A percentile compares a stretch with the other conserved stretches of the same genome.
phyloP scores from a whole-genome alignment of 1,140 invertebrate genomes.

The Hestina assimilis region DNA sequence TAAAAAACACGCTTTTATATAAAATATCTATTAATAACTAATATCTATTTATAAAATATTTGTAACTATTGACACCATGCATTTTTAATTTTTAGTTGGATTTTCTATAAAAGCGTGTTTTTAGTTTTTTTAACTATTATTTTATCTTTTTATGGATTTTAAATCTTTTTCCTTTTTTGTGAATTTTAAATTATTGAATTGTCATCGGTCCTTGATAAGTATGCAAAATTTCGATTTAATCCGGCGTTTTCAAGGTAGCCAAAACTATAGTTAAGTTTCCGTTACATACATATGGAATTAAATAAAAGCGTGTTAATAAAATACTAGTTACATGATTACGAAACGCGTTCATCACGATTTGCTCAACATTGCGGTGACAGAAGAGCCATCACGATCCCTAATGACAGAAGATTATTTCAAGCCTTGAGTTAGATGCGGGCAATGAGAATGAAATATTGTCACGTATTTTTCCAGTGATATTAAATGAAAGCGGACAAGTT shows the following conservation, averaged over 20 bases:
- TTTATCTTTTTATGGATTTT: too few relatives aligned
- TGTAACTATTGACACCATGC: too few relatives aligned
- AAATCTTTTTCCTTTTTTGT: too few relatives aligned
- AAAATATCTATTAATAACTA: background rate
- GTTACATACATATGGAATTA: background rate
- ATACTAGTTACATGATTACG: background rate
- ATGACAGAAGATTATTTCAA: constrained; percentile 9
- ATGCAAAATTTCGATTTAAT: too few relatives aligned
- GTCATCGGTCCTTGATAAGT: too few relatives aligned
- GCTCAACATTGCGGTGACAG: constrained; percentile 39
- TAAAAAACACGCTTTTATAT: too few relatives aligned
- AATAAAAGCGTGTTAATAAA: background rate
- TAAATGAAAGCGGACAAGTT: background rate
- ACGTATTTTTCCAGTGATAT: background rate
- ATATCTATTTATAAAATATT: background rate
- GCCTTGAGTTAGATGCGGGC: background rate
- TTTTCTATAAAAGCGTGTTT: too few relatives aligned
- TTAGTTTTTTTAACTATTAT: too few relatives aligned
- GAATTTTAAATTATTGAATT: too few relatives aligned
- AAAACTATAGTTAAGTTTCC: too few relatives aligned
- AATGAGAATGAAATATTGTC: background rate
- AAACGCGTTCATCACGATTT: constrained; percentile 33
- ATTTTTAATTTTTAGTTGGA: too few relatives aligned
- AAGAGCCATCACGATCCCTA: constrained; percentile 44
- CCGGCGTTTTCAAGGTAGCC: too few relatives aligned